These are phyloP conservation scores for Anarsia innoxiella DNA, from an alignment of 2,888 invertebrate species.

Conservation along the genomic window DNA sequence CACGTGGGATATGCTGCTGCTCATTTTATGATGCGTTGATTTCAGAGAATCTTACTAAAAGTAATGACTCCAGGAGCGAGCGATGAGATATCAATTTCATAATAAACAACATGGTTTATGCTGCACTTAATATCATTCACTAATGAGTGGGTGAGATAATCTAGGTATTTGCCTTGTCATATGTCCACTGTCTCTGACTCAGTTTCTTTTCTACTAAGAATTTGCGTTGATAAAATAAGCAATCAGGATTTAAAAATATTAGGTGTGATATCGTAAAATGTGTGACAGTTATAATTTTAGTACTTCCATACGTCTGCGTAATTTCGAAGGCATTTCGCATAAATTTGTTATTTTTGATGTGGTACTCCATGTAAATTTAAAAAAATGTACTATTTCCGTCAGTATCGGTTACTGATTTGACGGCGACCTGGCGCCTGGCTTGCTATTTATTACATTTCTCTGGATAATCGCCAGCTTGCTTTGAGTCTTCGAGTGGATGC, in stretches of 20 bases:
- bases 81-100: no score
- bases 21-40: not conserved
- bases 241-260: no score
- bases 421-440: slow-evolving; percentile 53
- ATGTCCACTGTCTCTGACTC: no score
- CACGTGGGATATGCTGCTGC: not conserved
- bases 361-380: slow-evolving; percentile 21
- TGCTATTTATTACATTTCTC: slow-evolving; percentile 62
- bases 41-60: not conserved
- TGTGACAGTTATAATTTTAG: slow-evolving; percentile 7
- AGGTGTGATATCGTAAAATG: no score
- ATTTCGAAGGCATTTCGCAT: slow-evolving; percentile 21
- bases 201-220: no score
- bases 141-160: not conserved
- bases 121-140: no score
- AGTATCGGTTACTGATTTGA: slow-evolving; percentile 43
- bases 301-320: slow-evolving; percentile 20
- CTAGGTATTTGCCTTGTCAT: not conserved
- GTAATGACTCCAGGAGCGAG: no score
- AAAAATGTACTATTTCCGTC: slow-evolving; percentile 48
- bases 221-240: no score
- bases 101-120: not conserved
- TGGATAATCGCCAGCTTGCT: slow-evolving; percentile 55
- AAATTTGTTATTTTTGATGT: slow-evolving; percentile 26
- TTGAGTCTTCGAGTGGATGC: no score